Percentiles rank a stretch among this genome's conserved stretches.
phyloP scores from a whole-genome alignment of 2,797 vertebrate genomes.

The Harpagifer antarcticus region DNA sequence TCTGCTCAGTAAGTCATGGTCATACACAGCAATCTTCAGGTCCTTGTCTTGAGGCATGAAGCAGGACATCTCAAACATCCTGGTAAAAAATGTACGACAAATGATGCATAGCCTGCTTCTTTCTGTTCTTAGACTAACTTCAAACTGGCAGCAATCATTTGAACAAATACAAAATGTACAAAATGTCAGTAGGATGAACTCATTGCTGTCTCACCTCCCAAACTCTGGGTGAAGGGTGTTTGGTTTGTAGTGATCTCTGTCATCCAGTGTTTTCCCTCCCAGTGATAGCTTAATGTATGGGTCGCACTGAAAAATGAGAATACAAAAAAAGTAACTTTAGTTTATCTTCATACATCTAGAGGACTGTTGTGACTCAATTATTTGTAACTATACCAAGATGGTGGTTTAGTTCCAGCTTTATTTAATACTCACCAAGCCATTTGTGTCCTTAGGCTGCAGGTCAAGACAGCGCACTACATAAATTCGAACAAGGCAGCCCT shows the following conservation, averaged over 20 bases:
- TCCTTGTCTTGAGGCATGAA: slow-evolving; percentile 98
- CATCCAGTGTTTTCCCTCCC: slow-evolving; percentile 93
- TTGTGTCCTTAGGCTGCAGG: slow-evolving; percentile 97
- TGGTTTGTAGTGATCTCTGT: slow-evolving; percentile 94
- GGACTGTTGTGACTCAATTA: neutral
- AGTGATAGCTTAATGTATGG: slow-evolving; percentile 95
- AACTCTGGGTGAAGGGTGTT: slow-evolving; percentile 95
- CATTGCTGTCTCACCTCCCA: slow-evolving; percentile 88
- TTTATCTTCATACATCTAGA: neutral
- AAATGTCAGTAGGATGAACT: neutral
- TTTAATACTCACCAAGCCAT: slow-evolving; percentile 89
- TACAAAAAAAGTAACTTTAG: neutral
- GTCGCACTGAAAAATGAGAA: slow-evolving; percentile 89
- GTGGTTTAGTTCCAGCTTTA: neutral
- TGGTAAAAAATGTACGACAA: slow-evolving; percentile 67
- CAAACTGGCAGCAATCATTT: neutral
- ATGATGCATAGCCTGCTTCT: neutral
- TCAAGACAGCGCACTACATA: slow-evolving; percentile 91
- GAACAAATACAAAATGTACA: neutral
- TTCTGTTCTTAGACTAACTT: neutral
- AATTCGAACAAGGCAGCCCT: slow-evolving; percentile 95
- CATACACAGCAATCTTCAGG: slow-evolving; percentile 96
- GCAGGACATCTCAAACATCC: slow-evolving; percentile 97
- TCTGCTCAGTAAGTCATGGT: slow-evolving; percentile 92
- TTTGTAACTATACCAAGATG: neutral